Conservation (phyloP, 2,797 vertebrate species). For the Amblyopsis hoosieri region DNA sequence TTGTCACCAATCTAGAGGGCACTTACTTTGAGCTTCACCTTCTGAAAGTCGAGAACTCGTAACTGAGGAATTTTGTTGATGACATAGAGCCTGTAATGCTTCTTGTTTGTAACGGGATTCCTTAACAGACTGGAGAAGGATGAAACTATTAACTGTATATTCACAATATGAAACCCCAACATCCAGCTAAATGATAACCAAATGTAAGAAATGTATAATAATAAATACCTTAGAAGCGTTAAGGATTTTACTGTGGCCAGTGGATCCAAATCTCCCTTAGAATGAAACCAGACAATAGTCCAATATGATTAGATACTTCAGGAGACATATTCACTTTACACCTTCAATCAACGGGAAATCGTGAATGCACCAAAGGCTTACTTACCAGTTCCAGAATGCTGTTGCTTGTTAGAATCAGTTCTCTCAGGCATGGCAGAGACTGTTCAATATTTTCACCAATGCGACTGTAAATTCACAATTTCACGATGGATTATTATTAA, state of each 20-base stretch:
- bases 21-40: slow-evolving; percentile 93
- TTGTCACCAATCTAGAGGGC: neutral
- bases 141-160: neutral
- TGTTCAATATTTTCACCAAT: slow-evolving; percentile 92
- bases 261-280: slow-evolving; percentile 92
- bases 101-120: slow-evolving; percentile 98
- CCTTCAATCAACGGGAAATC: neutral
- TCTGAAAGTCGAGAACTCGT: slow-evolving; percentile 96
- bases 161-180: no score
- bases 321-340: neutral
- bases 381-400: slow-evolving; percentile 96
- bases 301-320: neutral
- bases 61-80: slow-evolving; percentile 95
- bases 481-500: no score
- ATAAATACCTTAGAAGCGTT: slow-evolving; percentile 87
- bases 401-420: slow-evolving; percentile 95
- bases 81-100: slow-evolving; percentile 95
- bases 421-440: slow-evolving; percentile 84
- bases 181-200: no score
- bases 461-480: slow-evolving; percentile 75
- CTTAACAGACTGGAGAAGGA: slow-evolving; percentile 84
- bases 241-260: slow-evolving; percentile 88
- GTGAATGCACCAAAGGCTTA: slow-evolving; percentile 68
- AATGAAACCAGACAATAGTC: slow-evolving; percentile 12
- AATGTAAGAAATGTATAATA: neutral